Conservation (phyloP, 2,888 invertebrate species). For the Erebia palarica region DNA sequence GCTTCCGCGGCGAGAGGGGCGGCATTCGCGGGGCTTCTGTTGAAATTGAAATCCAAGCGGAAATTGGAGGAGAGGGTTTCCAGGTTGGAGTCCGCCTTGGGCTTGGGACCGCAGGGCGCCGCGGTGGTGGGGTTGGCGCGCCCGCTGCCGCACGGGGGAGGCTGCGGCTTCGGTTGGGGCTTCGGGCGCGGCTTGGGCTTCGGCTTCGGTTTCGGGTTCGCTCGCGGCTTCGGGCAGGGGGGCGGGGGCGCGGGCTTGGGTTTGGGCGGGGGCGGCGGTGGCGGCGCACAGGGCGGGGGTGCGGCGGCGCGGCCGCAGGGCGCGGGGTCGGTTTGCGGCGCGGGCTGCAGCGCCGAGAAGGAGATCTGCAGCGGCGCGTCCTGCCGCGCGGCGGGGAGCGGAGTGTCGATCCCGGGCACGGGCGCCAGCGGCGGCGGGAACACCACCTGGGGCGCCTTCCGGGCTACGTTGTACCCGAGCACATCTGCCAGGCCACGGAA, state of each 20-base stretch:
- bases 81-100: conserved; percentile 57
- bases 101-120: conserved; percentile 28
- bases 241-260: conserved; percentile 47
- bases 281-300: conserved; percentile 46
- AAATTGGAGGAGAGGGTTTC: conserved; percentile 71
- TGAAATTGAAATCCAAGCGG: conserved; percentile 69
- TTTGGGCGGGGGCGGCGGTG: conserved; percentile 28
- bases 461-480: conserved; percentile 70
- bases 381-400: conserved; percentile 57
- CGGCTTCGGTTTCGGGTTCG: conserved; percentile 46
- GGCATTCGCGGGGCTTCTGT: conserved; percentile 57
- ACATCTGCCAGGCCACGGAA: conserved; percentile 78
- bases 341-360: conserved; percentile 33
- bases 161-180: conserved; percentile 50
- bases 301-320: conserved; percentile 44
- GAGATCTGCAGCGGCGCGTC: conserved; percentile 58
- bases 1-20: conserved; percentile 49
- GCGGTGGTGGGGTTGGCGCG: conserved; percentile 65
- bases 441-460: conserved; percentile 62
- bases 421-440: conserved; percentile 74
- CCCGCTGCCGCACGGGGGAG: conserved; percentile 63
- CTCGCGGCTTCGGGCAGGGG: conserved; percentile 49
- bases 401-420: conserved; percentile 69
- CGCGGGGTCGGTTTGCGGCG: conserved; percentile 13
- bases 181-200: conserved; percentile 50